phyloP scores from a whole-genome alignment of 1,140 invertebrate genomes.

The Calycopis cecrops region DNA sequence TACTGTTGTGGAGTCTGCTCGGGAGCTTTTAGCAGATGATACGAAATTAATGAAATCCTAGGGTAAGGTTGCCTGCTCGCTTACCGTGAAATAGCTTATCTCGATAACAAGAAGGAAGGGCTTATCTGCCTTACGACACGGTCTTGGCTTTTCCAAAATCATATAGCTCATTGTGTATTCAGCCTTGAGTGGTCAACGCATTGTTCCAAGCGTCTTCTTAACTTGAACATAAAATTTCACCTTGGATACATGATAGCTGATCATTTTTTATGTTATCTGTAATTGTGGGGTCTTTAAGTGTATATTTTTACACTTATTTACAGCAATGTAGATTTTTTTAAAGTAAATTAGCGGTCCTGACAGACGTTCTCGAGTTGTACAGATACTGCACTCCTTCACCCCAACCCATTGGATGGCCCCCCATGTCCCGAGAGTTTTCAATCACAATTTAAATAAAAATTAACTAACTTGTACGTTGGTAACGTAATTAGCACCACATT shows the following conservation, averaged over 20 bases:
- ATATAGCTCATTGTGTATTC: slow-evolving; percentile 44
- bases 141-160: slow-evolving; percentile 66
- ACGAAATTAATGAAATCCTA: slow-evolving; percentile 11
- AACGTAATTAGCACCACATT: too few relatives aligned
- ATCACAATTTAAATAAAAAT: too few relatives aligned
- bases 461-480: too few relatives aligned
- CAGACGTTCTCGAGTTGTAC: too few relatives aligned
- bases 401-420: too few relatives aligned
- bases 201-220: slow-evolving; percentile 40
- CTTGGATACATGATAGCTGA: slow-evolving; percentile 13
- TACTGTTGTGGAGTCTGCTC: too few relatives aligned
- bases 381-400: too few relatives aligned
- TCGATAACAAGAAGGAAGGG: slow-evolving; percentile 46
- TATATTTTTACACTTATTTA: slow-evolving; percentile 1
- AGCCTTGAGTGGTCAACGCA: slow-evolving; percentile 43
- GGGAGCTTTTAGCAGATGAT: too few relatives aligned
- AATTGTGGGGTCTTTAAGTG: neutral
- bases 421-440: too few relatives aligned
- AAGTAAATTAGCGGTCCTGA: too few relatives aligned
- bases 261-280: slow-evolving; percentile 2
- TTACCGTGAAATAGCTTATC: slow-evolving; percentile 52
- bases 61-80: slow-evolving; percentile 33
- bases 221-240: slow-evolving; percentile 14
- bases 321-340: neutral
- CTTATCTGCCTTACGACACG: slow-evolving; percentile 51